phyloP scores from a whole-genome alignment of 1,140 invertebrate species.

The Leguminivora glycinivorella region DNA sequence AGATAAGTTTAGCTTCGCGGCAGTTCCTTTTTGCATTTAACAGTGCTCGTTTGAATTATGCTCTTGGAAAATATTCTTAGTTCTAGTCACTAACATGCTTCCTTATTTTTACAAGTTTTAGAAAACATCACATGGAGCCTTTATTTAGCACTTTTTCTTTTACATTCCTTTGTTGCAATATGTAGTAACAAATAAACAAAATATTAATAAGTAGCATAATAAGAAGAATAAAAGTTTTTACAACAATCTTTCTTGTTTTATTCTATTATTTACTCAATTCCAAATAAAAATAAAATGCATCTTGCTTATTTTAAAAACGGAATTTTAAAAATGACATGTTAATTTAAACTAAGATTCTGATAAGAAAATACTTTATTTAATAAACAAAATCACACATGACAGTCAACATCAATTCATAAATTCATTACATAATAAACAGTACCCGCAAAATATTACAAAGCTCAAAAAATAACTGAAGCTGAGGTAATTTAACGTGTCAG shows the following conservation, averaged over 20 bases:
- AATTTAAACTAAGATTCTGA: background rate
- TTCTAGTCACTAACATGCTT: constrained; percentile 67
- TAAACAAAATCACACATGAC: constrained; percentile 8
- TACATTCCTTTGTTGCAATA: constrained; percentile 26
- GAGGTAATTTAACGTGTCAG: constrained; percentile 65
- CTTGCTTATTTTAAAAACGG: too few species aligned
- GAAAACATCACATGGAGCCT: constrained; percentile 46
- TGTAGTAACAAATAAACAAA: constrained; percentile 17
- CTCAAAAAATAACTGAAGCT: constrained; percentile 53
- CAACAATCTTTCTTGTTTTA: background rate
- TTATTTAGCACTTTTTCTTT: constrained; percentile 37
- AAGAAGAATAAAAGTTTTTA: constrained; percentile 25
- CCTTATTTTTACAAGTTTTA: constrained; percentile 40
- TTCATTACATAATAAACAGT: constrained; percentile 22
- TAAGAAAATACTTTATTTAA: constrained; percentile 27
- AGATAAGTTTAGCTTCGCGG: constrained; percentile 35
- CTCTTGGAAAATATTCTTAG: constrained; percentile 48
- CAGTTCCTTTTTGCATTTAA: constrained; percentile 63
- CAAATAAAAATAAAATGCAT: too few species aligned
- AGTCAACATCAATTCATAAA: constrained; percentile 23
- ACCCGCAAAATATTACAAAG: constrained; percentile 24
- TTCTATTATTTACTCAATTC: too few species aligned
- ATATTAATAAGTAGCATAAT: constrained; percentile 11
- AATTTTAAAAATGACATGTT: too few species aligned
- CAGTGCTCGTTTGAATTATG: constrained; percentile 42